Percentiles rank a stretch among this genome's conserved stretches.
Evolutionary conservation across 2,888 invertebrate species (phyloP).

Genomic region (Aphidoletes aphidimyza): DNA sequence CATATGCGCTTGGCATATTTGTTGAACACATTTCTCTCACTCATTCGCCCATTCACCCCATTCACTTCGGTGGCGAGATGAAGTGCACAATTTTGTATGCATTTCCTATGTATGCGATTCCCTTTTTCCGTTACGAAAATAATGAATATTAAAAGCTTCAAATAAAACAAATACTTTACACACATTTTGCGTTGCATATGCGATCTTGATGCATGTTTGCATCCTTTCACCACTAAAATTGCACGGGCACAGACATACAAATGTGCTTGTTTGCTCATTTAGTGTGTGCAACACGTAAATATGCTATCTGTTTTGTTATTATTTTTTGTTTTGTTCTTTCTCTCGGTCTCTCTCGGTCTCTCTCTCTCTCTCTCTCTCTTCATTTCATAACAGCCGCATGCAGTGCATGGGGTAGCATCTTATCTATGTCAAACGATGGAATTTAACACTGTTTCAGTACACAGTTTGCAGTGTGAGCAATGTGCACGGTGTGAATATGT

Average conservation of each 20-base stretch:
- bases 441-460: neutral
- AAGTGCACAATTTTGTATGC: neutral
- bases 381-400: neutral
- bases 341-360: neutral
- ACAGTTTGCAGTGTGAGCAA: neutral
- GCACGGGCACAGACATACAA: neutral
- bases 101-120: neutral
- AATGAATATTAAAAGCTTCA: constrained; percentile 24
- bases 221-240: neutral
- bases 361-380: neutral
- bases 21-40: neutral
- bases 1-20: neutral
- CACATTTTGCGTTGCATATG: neutral
- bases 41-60: too few relatives aligned
- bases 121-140: neutral
- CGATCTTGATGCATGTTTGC: constrained; percentile 31
- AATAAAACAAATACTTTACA: constrained; percentile 31
- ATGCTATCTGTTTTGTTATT: neutral
- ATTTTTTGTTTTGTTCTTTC: too few relatives aligned
- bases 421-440: too few relatives aligned
- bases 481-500: neutral
- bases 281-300: neutral
- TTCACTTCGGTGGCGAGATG: too few relatives aligned
- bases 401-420: neutral
- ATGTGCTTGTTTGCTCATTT: neutral